Percentiles rank a stretch among this genome's conserved stretches.
Evolutionary conservation across 2,888 invertebrate species (phyloP).

Genomic region (Gymnosoma rotundatum): DNA sequence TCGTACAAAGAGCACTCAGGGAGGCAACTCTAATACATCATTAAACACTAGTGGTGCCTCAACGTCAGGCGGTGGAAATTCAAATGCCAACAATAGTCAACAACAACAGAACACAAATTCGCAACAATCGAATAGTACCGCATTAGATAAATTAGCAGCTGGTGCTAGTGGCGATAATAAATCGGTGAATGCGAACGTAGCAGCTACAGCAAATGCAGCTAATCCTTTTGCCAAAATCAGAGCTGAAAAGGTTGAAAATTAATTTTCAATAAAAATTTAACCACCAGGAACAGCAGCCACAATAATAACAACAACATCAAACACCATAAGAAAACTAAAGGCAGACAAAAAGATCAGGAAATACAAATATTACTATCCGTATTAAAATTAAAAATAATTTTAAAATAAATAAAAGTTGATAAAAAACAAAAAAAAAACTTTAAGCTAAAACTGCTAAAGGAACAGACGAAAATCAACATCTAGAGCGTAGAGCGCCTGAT

Average conservation of each 20-base stretch:
- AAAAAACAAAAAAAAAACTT: constrained; percentile 68
- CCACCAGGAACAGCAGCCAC: constrained; percentile 59
- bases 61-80: constrained; percentile 73
- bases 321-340: constrained; percentile 64
- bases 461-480: constrained; percentile 62
- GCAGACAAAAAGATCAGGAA: constrained; percentile 63
- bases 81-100: constrained; percentile 72
- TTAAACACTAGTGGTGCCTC: constrained; percentile 76
- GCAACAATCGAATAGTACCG: constrained; percentile 81
- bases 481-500: constrained; percentile 72
- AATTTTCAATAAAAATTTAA: constrained; percentile 68
- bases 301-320: constrained; percentile 67
- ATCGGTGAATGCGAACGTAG: constrained; percentile 74
- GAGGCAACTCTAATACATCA: constrained; percentile 62
- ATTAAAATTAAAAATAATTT: constrained; percentile 65
- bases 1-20: constrained; percentile 81
- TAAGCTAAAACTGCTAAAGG: constrained; percentile 61
- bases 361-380: constrained; percentile 41
- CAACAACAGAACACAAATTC: constrained; percentile 76
- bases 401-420: constrained; percentile 53
- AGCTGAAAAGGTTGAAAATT: constrained; percentile 78
- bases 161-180: constrained; percentile 79
- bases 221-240: constrained; percentile 77
- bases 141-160: constrained; percentile 75
- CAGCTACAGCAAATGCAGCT: constrained; percentile 75